These are phyloP conservation scores for Pipistrellus nathusii DNA, from an alignment of 2,797 vertebrate species.

Conservation along the genomic window DNA sequence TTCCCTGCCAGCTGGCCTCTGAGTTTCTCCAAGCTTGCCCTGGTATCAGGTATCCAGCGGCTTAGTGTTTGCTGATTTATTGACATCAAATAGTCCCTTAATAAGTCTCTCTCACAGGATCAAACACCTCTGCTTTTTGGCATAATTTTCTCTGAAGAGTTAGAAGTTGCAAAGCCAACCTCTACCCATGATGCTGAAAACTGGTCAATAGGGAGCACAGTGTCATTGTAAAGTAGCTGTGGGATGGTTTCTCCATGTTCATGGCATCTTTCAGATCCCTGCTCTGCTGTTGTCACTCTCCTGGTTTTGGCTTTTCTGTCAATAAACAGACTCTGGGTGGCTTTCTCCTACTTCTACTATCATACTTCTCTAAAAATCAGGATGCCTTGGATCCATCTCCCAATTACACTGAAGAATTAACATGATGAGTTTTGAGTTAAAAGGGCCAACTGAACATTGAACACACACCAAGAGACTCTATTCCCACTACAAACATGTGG, in stretches of 20 bases:
- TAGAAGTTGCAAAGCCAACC: slow-evolving; percentile 46
- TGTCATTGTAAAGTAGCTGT: slow-evolving; percentile 39
- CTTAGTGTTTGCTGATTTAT: slow-evolving; percentile 60
- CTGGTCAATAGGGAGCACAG: not conserved
- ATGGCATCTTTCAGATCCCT: not conserved
- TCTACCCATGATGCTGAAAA: not conserved
- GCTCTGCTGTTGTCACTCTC: not conserved
- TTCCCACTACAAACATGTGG: not conserved
- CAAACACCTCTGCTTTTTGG: slow-evolving; percentile 60
- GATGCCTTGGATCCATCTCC: not conserved
- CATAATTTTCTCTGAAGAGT: slow-evolving; percentile 39
- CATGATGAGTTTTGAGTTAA: not conserved
- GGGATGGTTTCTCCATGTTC: not conserved
- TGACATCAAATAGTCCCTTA: slow-evolving; percentile 64
- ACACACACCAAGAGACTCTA: not conserved
- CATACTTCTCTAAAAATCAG: slow-evolving; percentile 25
- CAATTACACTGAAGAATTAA: slow-evolving; percentile 32
- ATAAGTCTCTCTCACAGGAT: slow-evolving; percentile 59
- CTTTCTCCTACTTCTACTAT: not conserved
- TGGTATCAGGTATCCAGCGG: slow-evolving; percentile 54
- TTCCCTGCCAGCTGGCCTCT: slow-evolving; percentile 41
- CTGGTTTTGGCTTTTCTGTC: not conserved
- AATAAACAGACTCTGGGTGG: not conserved
- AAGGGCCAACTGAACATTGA: slow-evolving; percentile 26
- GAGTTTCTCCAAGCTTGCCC: not conserved